Conservation (phyloP, 2,797 vertebrate species). For the Rhadinocentrus ornatus region DNA sequence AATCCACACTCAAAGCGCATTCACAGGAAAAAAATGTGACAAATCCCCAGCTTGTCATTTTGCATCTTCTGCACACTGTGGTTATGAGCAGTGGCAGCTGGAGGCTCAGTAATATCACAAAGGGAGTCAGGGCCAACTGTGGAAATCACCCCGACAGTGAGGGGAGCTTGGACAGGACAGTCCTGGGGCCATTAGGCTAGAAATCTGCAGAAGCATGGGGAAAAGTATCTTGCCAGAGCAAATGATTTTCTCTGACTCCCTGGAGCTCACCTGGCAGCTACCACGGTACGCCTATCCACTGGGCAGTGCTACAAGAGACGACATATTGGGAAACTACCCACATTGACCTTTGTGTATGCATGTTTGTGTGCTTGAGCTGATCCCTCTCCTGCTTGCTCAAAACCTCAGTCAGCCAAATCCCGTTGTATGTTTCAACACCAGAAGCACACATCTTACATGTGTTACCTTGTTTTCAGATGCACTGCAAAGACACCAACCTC, state of each 20-base stretch:
- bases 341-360: constrained; percentile 9
- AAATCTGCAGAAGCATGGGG: constrained; percentile 33
- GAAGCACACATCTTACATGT: constrained; percentile 21
- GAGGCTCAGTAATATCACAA: constrained; percentile 62
- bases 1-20: constrained; percentile 16
- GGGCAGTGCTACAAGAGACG: constrained; percentile 30
- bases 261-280: constrained; percentile 25
- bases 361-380: constrained; percentile 12
- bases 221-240: constrained; percentile 26
- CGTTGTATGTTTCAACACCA: constrained; percentile 28
- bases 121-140: constrained; percentile 63
- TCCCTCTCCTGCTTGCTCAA: constrained; percentile 11
- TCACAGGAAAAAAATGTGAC: constrained; percentile 27
- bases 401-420: constrained; percentile 12
- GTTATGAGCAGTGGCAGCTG: constrained; percentile 58
- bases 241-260: constrained; percentile 29
- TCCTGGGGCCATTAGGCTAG: constrained; percentile 16
- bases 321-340: constrained; percentile 54
- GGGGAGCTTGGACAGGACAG: constrained; percentile 34
- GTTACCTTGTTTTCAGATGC: constrained; percentile 38
- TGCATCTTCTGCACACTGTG: constrained; percentile 53
- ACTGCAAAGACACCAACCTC: constrained; percentile 14
- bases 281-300: constrained; percentile 17
- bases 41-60: constrained; percentile 64
- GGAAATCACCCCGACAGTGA: constrained; percentile 70